Evolutionary conservation across 2,888 invertebrate species (phyloP), one percentile per base, ranked within the genome.

Genomic region (Steinernema carpocapsae): DNA sequence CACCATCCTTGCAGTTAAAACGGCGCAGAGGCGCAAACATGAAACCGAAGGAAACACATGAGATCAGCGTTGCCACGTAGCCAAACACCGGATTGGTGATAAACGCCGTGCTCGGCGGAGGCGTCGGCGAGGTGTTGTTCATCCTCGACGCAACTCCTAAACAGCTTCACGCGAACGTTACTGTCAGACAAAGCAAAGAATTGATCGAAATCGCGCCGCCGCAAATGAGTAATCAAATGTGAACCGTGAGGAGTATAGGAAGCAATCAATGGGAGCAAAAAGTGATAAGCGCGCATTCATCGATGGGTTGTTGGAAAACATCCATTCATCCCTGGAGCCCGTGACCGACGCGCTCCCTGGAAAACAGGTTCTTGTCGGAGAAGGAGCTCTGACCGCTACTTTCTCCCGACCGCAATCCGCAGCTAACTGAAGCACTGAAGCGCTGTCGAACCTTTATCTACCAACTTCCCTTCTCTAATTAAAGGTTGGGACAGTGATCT

Each of bases 21-120:
- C 74, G 72, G 70, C 80, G 78, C 77, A 86, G 74, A 10, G 86
- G 86, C 46, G 80, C 82, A 72, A 86, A 86, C 85, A 84, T 84
- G 19, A 80, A 81, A 0, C 86, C 86, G 72, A 86, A 86, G 26
- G 80, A 78, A 22, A 76, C 29, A 59, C 86, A 86, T 0, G 84
- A 83, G 19, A 86, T 71, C 17, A 84, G 43, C 42, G 83, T 76
- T 29, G 82, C 79, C 1, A 76, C 72, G 56, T 82, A 85, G 37
- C 84, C 85, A 48, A 85, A 72, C n/a, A 79, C 26, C 22, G 70
- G 37, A 56, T 12, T 64, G 29, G 64, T 32, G 17, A 64, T 64
- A 32, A 64, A 29, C 4, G 17, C 64, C 19, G 7, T 32, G 32
- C 14, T 19, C 7, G 17, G 6, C 32, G 37, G 32, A 4, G 17